These are phyloP conservation scores for Myotis myotis DNA, from an alignment of 2,797 vertebrate species.

Conservation along the genomic window DNA sequence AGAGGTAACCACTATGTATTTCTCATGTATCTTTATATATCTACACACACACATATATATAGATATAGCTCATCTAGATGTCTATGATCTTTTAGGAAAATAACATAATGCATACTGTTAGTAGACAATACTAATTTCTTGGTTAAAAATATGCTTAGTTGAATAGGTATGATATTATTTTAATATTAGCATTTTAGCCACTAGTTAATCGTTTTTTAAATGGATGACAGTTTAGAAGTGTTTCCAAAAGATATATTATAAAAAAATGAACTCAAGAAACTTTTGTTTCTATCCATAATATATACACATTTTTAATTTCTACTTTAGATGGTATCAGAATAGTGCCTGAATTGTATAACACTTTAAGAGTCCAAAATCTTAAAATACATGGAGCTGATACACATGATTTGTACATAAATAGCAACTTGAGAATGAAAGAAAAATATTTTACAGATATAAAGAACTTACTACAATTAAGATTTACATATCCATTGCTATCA, in stretches of 20 bases:
- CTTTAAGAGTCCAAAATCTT: conserved; percentile 51
- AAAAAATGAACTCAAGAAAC: conserved; percentile 51
- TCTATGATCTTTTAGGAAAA: conserved; percentile 28
- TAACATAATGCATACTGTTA: neutral
- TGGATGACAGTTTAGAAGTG: conserved; percentile 15
- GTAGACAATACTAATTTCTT: neutral
- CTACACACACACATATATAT: neutral
- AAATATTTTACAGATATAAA: conserved; percentile 55
- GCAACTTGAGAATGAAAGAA: conserved; percentile 48
- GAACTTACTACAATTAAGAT: conserved; percentile 38
- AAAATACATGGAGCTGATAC: conserved; percentile 49
- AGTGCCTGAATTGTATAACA: conserved; percentile 26
- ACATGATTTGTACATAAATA: conserved; percentile 60
- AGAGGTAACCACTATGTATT: neutral
- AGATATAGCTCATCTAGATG: neutral
- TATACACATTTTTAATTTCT: conserved; percentile 16
- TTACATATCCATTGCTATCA: conserved; percentile 57
- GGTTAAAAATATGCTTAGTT: conserved; percentile 22
- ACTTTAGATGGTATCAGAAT: conserved; percentile 37
- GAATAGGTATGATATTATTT: neutral
- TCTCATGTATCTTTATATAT: neutral
- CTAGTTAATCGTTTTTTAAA: conserved; percentile 47
- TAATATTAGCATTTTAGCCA: conserved; percentile 29
- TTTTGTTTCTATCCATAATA: neutral
- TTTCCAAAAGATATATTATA: conserved; percentile 32